phyloP scores from a whole-genome alignment of 92 coral and sea anemone genomes.

The Zoanthus sansibaricus region DNA sequence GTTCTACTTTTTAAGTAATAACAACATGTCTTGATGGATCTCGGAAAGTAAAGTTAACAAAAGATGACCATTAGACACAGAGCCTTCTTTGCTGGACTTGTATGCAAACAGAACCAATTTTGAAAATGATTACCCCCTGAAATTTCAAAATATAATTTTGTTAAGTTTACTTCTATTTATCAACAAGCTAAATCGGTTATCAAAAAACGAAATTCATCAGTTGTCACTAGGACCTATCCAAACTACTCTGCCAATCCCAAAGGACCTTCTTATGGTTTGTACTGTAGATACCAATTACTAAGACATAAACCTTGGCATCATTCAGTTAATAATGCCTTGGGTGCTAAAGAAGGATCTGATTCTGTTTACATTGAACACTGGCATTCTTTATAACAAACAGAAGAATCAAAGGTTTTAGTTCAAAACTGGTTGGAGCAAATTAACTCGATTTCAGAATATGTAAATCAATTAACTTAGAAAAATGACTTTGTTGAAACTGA shows the following conservation, averaged over 20 bases:
- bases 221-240: conserved; percentile 56
- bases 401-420: conserved; percentile 29
- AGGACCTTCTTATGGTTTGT: conserved; percentile 55
- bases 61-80: conserved; percentile 43
- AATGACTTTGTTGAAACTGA: neutral
- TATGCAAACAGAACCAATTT: conserved; percentile 52
- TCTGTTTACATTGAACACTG: conserved; percentile 14
- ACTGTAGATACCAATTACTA: conserved; percentile 62
- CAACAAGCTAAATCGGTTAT: conserved; percentile 38
- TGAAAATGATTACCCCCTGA: conserved; percentile 55
- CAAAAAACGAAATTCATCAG: conserved; percentile 35
- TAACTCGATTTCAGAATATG: conserved; percentile 31
- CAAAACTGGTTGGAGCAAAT: conserved; percentile 57
- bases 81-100: conserved; percentile 61
- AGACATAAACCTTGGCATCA: conserved; percentile 60
- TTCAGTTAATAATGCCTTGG: conserved; percentile 53
- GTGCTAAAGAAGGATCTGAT: neutral
- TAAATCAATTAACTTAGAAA: neutral
- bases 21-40: conserved; percentile 68
- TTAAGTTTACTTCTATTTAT: conserved; percentile 60
- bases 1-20: conserved; percentile 62
- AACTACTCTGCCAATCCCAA: conserved; percentile 53
- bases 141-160: conserved; percentile 52
- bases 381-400: conserved; percentile 45
- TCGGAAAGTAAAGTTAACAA: conserved; percentile 47